These are phyloP conservation scores for Smittia sp. DNA, from an alignment of 2,888 invertebrate species.

Conservation along the genomic window DNA sequence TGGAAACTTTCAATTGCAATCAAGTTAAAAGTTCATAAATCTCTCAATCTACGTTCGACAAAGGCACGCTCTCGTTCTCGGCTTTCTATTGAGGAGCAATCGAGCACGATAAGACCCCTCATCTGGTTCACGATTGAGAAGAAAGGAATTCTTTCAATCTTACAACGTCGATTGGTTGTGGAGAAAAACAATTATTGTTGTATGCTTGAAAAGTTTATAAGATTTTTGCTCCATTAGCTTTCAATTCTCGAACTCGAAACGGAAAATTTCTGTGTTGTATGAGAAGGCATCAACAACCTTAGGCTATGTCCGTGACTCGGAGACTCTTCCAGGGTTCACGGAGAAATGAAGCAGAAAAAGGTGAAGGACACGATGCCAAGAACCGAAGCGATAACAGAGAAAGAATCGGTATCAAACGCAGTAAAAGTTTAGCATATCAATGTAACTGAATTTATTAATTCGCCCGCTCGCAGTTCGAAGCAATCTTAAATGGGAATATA, in stretches of 20 bases:
- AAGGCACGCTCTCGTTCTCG: not conserved
- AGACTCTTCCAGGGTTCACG: not conserved
- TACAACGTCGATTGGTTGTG: not conserved
- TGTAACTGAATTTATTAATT: not conserved
- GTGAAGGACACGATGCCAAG: not conserved
- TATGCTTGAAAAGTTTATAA: conserved; percentile 20
- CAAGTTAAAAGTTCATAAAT: conserved; percentile 36
- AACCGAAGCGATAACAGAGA: too few species aligned
- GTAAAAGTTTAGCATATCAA: not conserved
- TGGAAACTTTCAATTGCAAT: not conserved
- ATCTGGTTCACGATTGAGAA: not conserved
- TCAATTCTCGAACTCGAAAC: not conserved
- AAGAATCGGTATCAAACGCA: not conserved
- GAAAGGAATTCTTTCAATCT: not conserved
- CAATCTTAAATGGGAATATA: not conserved
- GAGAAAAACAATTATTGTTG: conserved; percentile 22
- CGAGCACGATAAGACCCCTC: not conserved
- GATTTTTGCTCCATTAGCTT: conserved; percentile 29
- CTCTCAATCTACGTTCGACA: not conserved
- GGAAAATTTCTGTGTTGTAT: not conserved
- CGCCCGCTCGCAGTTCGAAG: not conserved
- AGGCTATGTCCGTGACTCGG: not conserved
- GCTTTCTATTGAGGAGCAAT: not conserved
- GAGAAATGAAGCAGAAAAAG: not conserved
- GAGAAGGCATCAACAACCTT: not conserved